Evolutionary conservation across 1,140 invertebrate species (phyloP), one percentile per base, ranked within the genome.

Genomic region (Microplitis mediator): DNA sequence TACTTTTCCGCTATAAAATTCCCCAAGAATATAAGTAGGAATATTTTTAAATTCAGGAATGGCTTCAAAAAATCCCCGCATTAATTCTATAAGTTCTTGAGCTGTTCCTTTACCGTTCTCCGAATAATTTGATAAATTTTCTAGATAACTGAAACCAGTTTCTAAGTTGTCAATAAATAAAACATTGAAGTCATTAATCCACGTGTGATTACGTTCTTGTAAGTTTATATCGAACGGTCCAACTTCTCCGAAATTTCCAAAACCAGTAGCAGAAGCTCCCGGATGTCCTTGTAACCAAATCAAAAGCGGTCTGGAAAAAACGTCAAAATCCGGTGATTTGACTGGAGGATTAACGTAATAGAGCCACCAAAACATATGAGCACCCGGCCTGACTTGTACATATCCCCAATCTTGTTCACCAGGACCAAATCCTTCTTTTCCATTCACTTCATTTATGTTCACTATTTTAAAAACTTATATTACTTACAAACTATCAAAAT

Each of bases 1-100:
- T 93, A 96, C 96, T 88, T 97, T 97, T 0, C 94, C 95, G 11
- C 95, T 95, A 84, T 97, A 97, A 0, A 94, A 95, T 81, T 97
- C 93, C 31, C 91, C 92, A 73, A 93, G 93, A 58, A 97, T 94
- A 76, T 95, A 97, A 11, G 95, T 88, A 0, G 94, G 92, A 3
- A 92, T 89, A 4, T 82, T 86, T 78, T 91, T 87, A 79, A 95
- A 95, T 75, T 92, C 88, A 0, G 92, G 90, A 74, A 92, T 79
- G 39, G 84, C 78, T 14, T 87, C 78, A 52, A 91, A 90, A 76
- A 96, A 92, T 4, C 87, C 86, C 80, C 87, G 88, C 76, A 96
- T 88, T 8, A 95, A 86, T 50, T 89, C 88, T 0, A 96, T 85
- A 65, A 97, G 90, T 87, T 97, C 95, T 11, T 82, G 60, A 1